These are phyloP conservation scores for Hylyphantes graminicola DNA, from an alignment of 1,140 invertebrate genomes.

Conservation along the genomic window DNA sequence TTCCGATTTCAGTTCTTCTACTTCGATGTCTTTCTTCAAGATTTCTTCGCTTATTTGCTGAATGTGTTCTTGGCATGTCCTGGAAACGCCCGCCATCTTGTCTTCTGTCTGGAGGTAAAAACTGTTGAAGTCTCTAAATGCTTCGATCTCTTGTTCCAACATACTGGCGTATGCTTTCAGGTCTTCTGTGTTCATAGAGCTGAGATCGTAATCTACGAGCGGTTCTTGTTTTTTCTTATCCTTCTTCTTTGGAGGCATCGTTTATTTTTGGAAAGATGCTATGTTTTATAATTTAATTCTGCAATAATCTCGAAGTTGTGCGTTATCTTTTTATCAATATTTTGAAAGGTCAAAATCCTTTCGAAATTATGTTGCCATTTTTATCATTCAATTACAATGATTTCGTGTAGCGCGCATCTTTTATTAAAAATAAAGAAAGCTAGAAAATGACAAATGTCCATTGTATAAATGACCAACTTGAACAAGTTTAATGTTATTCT, in stretches of 20 bases:
- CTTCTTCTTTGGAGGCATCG: conserved; percentile 37
- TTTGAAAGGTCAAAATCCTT: too few relatives aligned
- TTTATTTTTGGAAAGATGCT: neutral
- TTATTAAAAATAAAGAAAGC: too few relatives aligned
- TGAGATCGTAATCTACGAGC: neutral
- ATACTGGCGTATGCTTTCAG: conserved; percentile 17
- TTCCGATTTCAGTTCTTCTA: neutral
- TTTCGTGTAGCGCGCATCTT: too few relatives aligned
- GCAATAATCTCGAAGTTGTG: too few relatives aligned
- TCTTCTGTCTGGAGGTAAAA: conserved; percentile 17
- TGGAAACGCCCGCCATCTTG: neutral
- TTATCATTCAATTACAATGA: too few relatives aligned
- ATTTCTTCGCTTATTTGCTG: neutral
- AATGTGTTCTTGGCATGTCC: neutral
- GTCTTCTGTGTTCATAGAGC: neutral
- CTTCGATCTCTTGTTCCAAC: conserved; percentile 33
- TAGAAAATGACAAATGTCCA: too few relatives aligned
- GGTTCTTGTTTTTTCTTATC: conserved; percentile 3
- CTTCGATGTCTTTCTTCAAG: conserved; percentile 13
- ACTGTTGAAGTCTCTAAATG: conserved; percentile 3
- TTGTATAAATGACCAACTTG: too few relatives aligned
- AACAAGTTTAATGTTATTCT: too few relatives aligned
- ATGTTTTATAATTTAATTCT: too few relatives aligned
- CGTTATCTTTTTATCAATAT: too few relatives aligned
- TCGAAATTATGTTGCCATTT: too few relatives aligned